A percentile compares a stretch with the other conserved stretches of the same genome.
phyloP scores from a whole-genome alignment of 1,140 invertebrate genomes.

The Nephotettix cincticeps region DNA sequence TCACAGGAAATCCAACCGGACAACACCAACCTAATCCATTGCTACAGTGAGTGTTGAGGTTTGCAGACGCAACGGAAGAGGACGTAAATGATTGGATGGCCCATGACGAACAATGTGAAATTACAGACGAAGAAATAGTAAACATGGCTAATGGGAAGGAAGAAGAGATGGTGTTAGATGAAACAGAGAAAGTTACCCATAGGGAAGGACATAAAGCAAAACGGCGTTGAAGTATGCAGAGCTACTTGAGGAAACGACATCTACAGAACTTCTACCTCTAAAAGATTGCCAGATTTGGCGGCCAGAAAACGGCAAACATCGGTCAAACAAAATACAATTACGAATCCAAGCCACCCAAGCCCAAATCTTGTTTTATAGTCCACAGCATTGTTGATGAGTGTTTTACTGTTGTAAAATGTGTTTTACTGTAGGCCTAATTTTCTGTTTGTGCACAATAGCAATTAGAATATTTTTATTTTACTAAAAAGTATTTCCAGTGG shows the following conservation, averaged over 20 bases:
- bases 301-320: slow-evolving; percentile 14
- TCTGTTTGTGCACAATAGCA: no score
- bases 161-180: neutral
- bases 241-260: neutral
- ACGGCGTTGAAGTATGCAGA: slow-evolving; percentile 6
- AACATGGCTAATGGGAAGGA: neutral
- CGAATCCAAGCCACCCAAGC: neutral
- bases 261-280: slow-evolving; percentile 13
- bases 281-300: no score
- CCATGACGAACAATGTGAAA: slow-evolving; percentile 12
- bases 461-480: no score
- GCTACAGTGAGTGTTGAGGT: neutral
- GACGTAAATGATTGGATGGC: neutral
- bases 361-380: neutral
- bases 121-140: slow-evolving; percentile 10
- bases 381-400: neutral
- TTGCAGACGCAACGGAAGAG: no score
- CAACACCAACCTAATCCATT: slow-evolving; percentile 8
- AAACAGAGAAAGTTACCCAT: neutral
- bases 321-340: slow-evolving; percentile 19
- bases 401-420: neutral
- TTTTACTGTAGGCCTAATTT: no score
- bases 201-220: slow-evolving; percentile 11
- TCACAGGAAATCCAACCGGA: neutral
- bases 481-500: no score